Evolutionary conservation across 2,113 vertebrate species (phyloP), one percentile per base, ranked within the genome.

Genomic region (Tychaedon coryphoeus): DNA sequence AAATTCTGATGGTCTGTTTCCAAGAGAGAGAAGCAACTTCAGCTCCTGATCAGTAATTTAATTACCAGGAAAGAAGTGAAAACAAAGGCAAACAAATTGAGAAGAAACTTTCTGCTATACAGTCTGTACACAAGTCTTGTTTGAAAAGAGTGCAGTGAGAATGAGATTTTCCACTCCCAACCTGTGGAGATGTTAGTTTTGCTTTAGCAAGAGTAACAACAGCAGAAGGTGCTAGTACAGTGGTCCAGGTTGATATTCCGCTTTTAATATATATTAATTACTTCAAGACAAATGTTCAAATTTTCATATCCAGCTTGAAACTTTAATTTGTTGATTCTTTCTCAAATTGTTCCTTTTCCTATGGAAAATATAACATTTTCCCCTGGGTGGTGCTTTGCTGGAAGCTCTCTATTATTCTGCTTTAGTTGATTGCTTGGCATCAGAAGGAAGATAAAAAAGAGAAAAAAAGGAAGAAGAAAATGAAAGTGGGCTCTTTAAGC

Each of bases 371-470:
- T 2, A 2, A 19, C 1, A 5, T 31, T n/a, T 65, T 48, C 3
- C 22, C 12, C 9, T 23, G 13, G 50, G 50, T 28, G 6, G 5
- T 42, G 18, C 10, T 87, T 10, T 0, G 0, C 18, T 54, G 38
- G 29, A 45, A 93, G 20, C 3, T 66, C 13, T 83, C 28, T 0
- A 1, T 31, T 53, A 64, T 71, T 88, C 57, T 71, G 22, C 15
- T 83, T 73, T 73, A 4, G 26, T 50, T 84, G 34, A 57, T 20
- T 47, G 4, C 6, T 71, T 70, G 15, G 22, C 2, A 3, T 76
- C 0, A 24, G 36, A 79, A 34, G 5, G 16, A 91, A 79, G 15
- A 28, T 8, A 31, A 34, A 50, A 47, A 12, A 13, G 4, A 45
- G 16, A 48, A 16, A 45, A 34, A 33, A 43, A 29, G 6, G 13